Conservation (phyloP, 2,113 vertebrate species). For the Gnathonemus echidnorhynchus region DNA sequence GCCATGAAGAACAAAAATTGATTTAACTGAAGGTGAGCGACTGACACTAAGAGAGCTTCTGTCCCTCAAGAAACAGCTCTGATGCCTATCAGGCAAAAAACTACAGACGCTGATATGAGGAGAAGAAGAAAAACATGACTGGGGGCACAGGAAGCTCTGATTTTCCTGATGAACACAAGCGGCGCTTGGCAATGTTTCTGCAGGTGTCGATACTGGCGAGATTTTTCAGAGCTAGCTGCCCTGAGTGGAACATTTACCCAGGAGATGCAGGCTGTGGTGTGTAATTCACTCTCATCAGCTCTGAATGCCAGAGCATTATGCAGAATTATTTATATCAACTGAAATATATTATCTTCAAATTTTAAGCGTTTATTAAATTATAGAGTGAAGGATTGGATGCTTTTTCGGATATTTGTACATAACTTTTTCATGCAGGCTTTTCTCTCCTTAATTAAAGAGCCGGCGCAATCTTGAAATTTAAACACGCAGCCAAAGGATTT, state of each 20-base stretch:
- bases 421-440: background rate
- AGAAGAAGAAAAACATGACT: background rate
- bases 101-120: background rate
- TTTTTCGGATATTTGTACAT: background rate
- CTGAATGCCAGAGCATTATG: background rate
- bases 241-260: background rate
- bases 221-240: background rate
- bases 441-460: background rate
- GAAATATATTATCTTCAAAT: background rate
- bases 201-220: conserved; percentile 6
- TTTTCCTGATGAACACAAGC: background rate
- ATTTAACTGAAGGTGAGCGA: background rate
- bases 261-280: background rate
- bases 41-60: background rate
- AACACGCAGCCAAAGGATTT: background rate
- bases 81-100: background rate
- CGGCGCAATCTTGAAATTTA: background rate
- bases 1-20: background rate
- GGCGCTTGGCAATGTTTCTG: background rate
- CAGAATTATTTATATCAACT: background rate
- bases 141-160: background rate
- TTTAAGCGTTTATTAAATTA: background rate
- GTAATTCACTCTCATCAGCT: background rate
- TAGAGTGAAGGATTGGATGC: background rate
- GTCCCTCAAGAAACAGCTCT: background rate